Percentiles rank a stretch among this genome's conserved stretches.
phyloP scores from a whole-genome alignment of 2,888 invertebrate genomes.

The Griposia aprilina region DNA sequence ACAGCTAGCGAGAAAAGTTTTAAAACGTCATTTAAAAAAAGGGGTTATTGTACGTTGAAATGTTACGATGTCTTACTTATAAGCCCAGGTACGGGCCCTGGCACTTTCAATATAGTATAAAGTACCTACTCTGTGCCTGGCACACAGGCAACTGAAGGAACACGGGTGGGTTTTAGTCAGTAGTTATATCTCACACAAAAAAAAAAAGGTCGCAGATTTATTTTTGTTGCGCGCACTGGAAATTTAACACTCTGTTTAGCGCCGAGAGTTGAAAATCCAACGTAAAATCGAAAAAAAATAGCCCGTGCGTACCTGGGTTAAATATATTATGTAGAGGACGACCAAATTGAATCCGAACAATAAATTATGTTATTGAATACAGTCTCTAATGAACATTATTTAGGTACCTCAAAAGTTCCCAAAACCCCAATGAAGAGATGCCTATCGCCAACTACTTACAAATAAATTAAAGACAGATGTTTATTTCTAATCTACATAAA shows the following conservation, averaged over 20 bases:
- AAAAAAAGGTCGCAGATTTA: too few relatives aligned
- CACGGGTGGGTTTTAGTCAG: too few relatives aligned
- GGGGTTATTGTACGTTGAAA: neutral
- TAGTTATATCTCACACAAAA: too few relatives aligned
- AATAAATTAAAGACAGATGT: neutral
- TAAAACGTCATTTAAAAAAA: neutral
- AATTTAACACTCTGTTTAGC: neutral
- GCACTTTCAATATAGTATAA: too few relatives aligned
- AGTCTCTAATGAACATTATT: neutral
- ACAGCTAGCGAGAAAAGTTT: conserved; percentile 47
- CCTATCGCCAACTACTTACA: neutral
- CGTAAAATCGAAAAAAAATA: too few relatives aligned
- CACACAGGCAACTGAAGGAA: too few relatives aligned
- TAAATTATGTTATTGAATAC: too few relatives aligned
- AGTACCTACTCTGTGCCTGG: too few relatives aligned
- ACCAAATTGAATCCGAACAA: too few relatives aligned
- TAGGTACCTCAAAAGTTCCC: neutral
- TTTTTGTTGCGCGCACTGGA: neutral
- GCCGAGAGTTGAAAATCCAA: neutral
- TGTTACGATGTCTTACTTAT: too few relatives aligned
- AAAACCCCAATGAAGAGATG: neutral
- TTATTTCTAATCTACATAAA: neutral
- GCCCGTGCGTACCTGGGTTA: too few relatives aligned
- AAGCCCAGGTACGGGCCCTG: too few relatives aligned
- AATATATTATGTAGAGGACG: neutral